Evolutionary conservation across 2,888 invertebrate genomes (phyloP), one percentile per base, ranked within the genome.

Genomic region (Osmoderma eremita): DNA sequence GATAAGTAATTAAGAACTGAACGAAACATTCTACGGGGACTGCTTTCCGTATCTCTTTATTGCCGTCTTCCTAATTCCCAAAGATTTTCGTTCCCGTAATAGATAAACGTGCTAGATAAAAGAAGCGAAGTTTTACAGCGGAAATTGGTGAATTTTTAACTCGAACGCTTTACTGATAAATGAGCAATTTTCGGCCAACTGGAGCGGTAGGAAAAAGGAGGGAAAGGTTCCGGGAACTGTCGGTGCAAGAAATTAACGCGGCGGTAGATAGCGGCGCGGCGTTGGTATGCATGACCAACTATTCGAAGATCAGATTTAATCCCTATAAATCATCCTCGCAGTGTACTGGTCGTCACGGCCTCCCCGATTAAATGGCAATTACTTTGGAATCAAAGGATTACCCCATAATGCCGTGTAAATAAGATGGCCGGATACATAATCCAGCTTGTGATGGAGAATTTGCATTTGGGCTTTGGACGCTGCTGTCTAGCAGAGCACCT

Each of bases 291-390:
- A 70, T 63, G 64, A 45, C 65, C 68, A 62, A 69, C 70, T 68
- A 69, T 67, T 69, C 69, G 63, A 67, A 66, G 63, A 70, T 73
- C 66, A 63, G 51, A 67, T 65, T 66, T 71, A 72, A 74, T 72
- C 71, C 70, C 67, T 66, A 71, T 74, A 73, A 73, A 74, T 74
- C 74, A 74, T 73, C 72, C 73, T 68, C 58, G 69, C 65, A 67
- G 65, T 67, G 69, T 62, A 68, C 69, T 68, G 70, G 67, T 68
- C 72, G 72, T 73, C 72, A 72, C 72, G 72, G 49, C 42, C 41
- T 68, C 70, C 68, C 56, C 70, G 70, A 71, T 73, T 74, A 74
- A 74, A 73, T 70, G 67, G 70, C 70, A 71, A 73, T 74, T 73
- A 74, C 70, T 68, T 61, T 41, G 69, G 72, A 71, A 74, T 72